Conservation (phyloP, 1,140 invertebrate genomes). For the Globodera ellingtonae region DNA sequence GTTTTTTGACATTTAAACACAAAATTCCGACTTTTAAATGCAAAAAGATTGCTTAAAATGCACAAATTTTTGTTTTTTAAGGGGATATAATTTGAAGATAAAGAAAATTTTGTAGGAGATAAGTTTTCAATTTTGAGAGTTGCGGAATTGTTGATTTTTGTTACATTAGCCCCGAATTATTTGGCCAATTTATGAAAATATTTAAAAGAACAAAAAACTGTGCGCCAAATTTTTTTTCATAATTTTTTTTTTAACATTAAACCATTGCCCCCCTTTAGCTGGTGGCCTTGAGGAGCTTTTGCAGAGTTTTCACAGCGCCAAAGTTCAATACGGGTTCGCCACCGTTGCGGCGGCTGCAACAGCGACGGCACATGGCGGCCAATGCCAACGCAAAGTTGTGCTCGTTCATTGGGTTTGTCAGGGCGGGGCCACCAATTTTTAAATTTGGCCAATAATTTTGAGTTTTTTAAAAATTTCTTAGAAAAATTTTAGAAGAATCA, state of each 20-base stretch:
- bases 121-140: constrained; percentile 12
- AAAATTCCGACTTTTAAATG: too few species aligned
- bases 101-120: too few species aligned
- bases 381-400: constrained; percentile 46
- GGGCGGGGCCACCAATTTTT: background rate
- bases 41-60: too few species aligned
- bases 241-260: constrained; percentile 25
- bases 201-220: too few species aligned
- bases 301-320: constrained; percentile 35
- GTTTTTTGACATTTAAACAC: background rate
- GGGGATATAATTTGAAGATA: background rate
- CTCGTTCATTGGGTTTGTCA: constrained; percentile 56
- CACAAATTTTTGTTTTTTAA: background rate
- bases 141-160: background rate
- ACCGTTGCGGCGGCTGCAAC: constrained; percentile 17
- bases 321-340: constrained; percentile 56
- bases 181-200: too few species aligned
- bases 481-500: too few species aligned
- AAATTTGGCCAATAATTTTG: too few species aligned
- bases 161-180: too few species aligned
- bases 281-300: constrained; percentile 49
- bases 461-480: background rate
- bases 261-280: constrained; percentile 32
- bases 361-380: background rate
- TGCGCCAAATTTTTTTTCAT: background rate